phyloP scores from a whole-genome alignment of 2,113 vertebrate species.

The Oryctolagus cuniculus region mOryCun1.1 NC_091432.1:141493501-141494000 shows the following conservation, averaged over 20 bases:
- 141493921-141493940: too few relatives aligned
- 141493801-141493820: neutral
- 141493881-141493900: neutral
- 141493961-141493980: neutral
- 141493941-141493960: neutral
- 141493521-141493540: too few relatives aligned
- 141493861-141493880: neutral
- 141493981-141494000: neutral
- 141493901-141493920: neutral
- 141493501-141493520: neutral
- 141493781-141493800: neutral
- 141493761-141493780: neutral
- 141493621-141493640: conserved; percentile 22
- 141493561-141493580: too few relatives aligned
- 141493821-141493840: neutral
- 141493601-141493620: neutral
- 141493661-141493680: conserved; percentile 56
- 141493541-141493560: too few relatives aligned
- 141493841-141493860: neutral
- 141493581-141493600: too few relatives aligned
- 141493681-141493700: neutral
- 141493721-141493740: neutral
- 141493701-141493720: neutral
- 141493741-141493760: neutral
- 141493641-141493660: neutral